Evolutionary conservation across 2,797 vertebrate genomes (phyloP).

Genomic region (Molothrus ater): DNA sequence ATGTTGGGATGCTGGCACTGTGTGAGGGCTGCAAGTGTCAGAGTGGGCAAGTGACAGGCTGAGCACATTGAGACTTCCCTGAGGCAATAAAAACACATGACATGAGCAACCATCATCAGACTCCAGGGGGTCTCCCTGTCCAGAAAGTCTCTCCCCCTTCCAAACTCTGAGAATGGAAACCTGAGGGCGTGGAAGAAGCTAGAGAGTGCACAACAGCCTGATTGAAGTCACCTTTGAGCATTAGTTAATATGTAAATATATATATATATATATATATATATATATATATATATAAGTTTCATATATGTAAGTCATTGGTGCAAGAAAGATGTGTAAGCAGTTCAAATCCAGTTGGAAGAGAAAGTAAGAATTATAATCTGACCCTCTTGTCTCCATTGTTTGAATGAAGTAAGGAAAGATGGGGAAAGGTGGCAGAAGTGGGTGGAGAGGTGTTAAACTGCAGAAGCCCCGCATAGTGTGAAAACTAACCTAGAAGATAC

Average conservation of each 20-base stretch:
- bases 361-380: background rate
- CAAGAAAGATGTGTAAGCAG: background rate
- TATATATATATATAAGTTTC: background rate
- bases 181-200: background rate
- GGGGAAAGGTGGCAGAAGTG: background rate
- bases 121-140: background rate
- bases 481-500: background rate
- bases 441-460: background rate
- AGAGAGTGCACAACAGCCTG: background rate
- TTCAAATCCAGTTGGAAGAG: background rate
- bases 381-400: background rate
- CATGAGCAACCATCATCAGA: background rate
- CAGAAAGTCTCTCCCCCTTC: rapidly evolving
- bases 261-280: no score
- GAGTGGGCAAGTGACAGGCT: background rate
- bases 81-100: background rate
- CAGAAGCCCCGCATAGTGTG: rapidly evolving
- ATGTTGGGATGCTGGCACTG: rapidly evolving
- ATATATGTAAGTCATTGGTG: background rate
- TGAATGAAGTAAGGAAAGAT: background rate
- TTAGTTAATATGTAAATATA: background rate
- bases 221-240: background rate
- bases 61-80: background rate
- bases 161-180: background rate
- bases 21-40: background rate